Base-by-base conservation (phyloP, 1,140 invertebrate species). In the Bombus waltoni region DNA sequence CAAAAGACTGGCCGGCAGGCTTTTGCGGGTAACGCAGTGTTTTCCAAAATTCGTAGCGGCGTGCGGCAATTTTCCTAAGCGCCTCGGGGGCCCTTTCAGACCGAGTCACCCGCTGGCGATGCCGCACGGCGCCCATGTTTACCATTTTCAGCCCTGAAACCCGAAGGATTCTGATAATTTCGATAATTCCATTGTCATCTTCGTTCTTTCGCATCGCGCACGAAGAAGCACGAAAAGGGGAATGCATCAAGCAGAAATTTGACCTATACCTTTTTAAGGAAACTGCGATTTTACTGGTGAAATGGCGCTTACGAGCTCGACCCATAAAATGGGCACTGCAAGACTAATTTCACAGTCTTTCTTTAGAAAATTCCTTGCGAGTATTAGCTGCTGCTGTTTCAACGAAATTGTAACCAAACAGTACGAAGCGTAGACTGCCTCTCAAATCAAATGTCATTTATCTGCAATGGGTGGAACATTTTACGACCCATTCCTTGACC, bases 21-120 rank as follows among this genome's bases (percentile, higher is more conserved):
- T 88, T 87, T 88, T 86, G 81, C 89, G 79, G 85, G 81, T 87
- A 81, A 35, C 80, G 73, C 88, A 92, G 82, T 92, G 90, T 93
- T 93, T 94, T 91, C 85, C 75, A 68, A 92, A 92, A 93, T 93
- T 92, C 89, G 81, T 89, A 87, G 83, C 88, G 87, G 73, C 89
- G 85, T 78, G 81, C 72, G 71, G 42, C 90, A 83, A 92, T 93
- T 93, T 90, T 91, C 83, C 91, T 73, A 72, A 71, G 62, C 81
- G 44, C 66, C 76, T 74, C 59, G 82, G 88, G 84, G 71, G 78
- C 40, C 74, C 62, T 87, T 86, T 83, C 83, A 83, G 77, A 85
- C 76, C 79, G 65, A 82, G 81, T 76, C 72, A 84, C 75, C 83
- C 73, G 44, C 76, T 78, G 74, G n/a, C 74, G 87, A 78, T 87